These are phyloP conservation scores for Trichogramma evanescens DNA, from an alignment of 2,888 invertebrate genomes.

Conservation along the genomic window DNA sequence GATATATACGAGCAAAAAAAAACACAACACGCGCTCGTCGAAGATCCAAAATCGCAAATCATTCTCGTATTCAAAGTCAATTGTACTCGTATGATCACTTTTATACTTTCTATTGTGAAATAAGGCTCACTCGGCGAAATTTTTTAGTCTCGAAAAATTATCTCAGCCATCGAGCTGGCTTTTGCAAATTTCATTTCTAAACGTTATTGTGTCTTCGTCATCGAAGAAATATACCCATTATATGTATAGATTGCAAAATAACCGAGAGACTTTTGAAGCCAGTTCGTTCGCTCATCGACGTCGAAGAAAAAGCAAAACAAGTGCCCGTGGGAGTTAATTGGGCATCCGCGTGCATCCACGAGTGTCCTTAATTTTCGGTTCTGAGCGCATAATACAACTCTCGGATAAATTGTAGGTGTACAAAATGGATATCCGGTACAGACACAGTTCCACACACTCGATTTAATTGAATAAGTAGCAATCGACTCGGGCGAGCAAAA, in stretches of 20 bases:
- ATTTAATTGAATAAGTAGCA: slow-evolving; percentile 12
- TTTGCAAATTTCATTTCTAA: too few species aligned
- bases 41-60: slow-evolving; percentile 13
- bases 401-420: slow-evolving; percentile 3
- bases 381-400: too few species aligned
- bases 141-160: too few species aligned
- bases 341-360: too few species aligned
- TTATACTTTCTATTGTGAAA: slow-evolving; percentile 1
- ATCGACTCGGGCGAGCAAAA: background rate
- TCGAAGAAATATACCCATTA: slow-evolving; percentile 16
- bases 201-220: slow-evolving; percentile 8
- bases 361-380: too few species aligned
- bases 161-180: too few species aligned
- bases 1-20: slow-evolving; percentile 5
- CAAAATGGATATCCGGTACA: slow-evolving; percentile 2
- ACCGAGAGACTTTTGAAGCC: too few species aligned
- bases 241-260: too few species aligned
- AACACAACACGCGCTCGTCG: background rate
- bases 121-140: slow-evolving; percentile 1
- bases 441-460: background rate
- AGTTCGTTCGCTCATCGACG: too few species aligned
- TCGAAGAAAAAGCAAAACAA: too few species aligned
- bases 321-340: too few species aligned
- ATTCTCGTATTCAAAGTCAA: slow-evolving; percentile 10
- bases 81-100: background rate